These are phyloP conservation scores for Grallaria varia DNA, from an alignment of 2,113 vertebrate species.

Conservation along the genomic window DNA sequence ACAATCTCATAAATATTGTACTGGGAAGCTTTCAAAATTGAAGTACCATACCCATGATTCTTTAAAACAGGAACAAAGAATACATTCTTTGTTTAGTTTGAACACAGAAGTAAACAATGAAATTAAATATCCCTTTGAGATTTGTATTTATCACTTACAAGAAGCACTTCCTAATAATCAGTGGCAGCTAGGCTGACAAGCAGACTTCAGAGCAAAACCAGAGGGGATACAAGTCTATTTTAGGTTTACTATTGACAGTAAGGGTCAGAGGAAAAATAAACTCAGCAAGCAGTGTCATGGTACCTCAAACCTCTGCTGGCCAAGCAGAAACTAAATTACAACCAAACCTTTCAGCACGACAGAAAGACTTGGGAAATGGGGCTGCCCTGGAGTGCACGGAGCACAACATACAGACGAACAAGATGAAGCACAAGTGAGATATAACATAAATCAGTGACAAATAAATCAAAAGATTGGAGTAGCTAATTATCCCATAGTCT, in stretches of 20 bases:
- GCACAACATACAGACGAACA: not conserved
- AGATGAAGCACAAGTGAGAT: not conserved
- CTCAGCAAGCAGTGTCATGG: constrained; percentile 44
- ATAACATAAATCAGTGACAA: not conserved
- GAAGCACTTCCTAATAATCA: constrained; percentile 28
- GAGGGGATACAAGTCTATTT: constrained; percentile 37
- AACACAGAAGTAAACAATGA: constrained; percentile 1
- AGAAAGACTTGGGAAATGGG: not conserved
- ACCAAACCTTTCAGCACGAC: constrained; percentile 23
- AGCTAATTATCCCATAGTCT: not conserved
- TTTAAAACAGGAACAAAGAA: not conserved
- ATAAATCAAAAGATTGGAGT: not conserved
- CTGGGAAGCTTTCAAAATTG: not conserved
- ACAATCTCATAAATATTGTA: not conserved
- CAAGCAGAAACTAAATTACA: constrained; percentile 49
- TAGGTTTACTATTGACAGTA: constrained; percentile 43
- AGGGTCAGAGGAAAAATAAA: constrained; percentile 60
- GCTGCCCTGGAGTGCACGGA: not conserved
- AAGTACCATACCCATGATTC: not conserved
- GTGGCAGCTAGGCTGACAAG: constrained; percentile 52
- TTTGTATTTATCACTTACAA: constrained; percentile 42
- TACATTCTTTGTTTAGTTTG: not conserved
- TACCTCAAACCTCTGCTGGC: constrained; percentile 47
- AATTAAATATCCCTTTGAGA: constrained; percentile 38
- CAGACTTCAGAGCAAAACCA: constrained; percentile 43